Percentiles rank a stretch among this genome's conserved stretches.
Evolutionary conservation across 92 coral and sea anemone species (phyloP).

Genomic region (Scolanthus callimorphus): DNA sequence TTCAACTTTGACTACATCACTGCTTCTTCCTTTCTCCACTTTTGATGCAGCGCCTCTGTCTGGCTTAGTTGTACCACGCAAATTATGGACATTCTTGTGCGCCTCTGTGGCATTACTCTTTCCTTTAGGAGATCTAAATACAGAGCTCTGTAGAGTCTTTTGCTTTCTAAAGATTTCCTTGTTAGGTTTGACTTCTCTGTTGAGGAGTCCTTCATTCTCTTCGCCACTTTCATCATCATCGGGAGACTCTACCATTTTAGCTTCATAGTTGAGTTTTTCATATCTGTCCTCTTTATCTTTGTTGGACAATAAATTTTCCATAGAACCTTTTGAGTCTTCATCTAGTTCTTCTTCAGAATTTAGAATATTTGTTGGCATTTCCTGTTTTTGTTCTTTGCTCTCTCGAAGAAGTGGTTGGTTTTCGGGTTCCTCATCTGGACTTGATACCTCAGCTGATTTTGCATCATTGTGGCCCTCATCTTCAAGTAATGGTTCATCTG

Average conservation of each 20-base stretch:
- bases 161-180: neutral
- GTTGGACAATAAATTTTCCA: neutral
- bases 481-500: conserved; percentile 23
- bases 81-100: neutral
- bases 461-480: neutral
- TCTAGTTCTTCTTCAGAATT: neutral
- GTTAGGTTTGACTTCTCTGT: neutral
- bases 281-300: neutral
- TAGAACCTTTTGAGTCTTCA: neutral
- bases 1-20: neutral
- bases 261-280: neutral
- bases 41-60: neutral
- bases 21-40: neutral
- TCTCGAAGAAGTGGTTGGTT: neutral
- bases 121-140: neutral
- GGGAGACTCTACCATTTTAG: neutral
- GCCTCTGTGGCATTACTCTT: neutral
- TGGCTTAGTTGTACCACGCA: neutral
- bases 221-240: conserved; percentile 1
- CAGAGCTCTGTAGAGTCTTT: neutral
- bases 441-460: neutral
- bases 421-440: conserved; percentile 8
- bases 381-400: neutral
- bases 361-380: neutral
- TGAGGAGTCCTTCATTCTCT: neutral